Base-by-base conservation (phyloP, 1,140 invertebrate species). In the Meteorus sp. region DNA sequence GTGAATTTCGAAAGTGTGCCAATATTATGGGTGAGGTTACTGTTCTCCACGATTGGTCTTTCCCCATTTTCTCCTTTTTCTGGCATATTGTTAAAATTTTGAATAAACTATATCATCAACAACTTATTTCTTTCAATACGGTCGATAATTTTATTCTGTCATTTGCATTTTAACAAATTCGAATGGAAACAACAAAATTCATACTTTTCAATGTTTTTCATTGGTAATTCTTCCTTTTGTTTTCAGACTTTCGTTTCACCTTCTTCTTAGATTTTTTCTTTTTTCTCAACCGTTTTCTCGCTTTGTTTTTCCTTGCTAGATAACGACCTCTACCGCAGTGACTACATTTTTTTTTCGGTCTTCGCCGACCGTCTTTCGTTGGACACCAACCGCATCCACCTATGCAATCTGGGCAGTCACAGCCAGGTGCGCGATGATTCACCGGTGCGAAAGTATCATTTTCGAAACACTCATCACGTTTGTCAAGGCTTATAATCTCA, bases 301-400 rank as follows among this genome's bases (percentile, higher is more conserved):
- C 29, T 51, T 39, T 22, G 37, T 7, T 27, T 27, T 56, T 9
- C 33, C 31, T 17, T 13, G 20, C 60, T 0, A 48, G 43, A 19
- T 60, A 64, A 43, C 39, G 59, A 13, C 66, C 59, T 13, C 61
- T 61, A 25, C 52, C 39, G 1, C 61, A 60, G 1, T 19, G 33
- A 19, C 48, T 27, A 8, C 25, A 17, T 33, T 51, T 56, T 31
- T 47, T 60, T 19, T 29, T 22, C 33, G 8, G 9, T 29, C 33
- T 31, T 3, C 15, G 41, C 13, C 45, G 56, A 8, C 50, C 44
- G 1, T 3, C 31, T 17, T 59, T 22, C 6, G 47, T 61, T 0
- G 57, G 57, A 50, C 64, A 68, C 33, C 25, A 63, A 13, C 66
- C 63, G 15, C 66, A 68, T 22, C 41, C 47, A 0, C 66, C 66